Conservation (phyloP, 2,113 vertebrate genomes). For the Podilymbus podiceps region DNA sequence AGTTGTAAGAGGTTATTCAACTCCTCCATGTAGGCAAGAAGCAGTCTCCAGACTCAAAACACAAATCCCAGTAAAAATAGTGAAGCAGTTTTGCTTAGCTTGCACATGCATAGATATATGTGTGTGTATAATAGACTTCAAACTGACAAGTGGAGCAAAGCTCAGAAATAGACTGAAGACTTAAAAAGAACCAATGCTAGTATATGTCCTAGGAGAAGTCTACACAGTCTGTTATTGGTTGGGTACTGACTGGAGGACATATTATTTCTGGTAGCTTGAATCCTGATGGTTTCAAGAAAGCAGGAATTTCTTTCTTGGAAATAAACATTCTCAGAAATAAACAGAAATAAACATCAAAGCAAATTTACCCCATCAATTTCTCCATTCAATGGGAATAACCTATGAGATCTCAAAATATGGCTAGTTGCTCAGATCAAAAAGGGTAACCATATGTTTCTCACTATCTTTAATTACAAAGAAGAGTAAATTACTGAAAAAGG, state of each 20-base stretch:
- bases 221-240: background rate
- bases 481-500: conserved; percentile 31
- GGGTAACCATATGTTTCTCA: conserved; percentile 14
- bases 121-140: background rate
- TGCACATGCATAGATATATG: background rate
- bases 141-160: background rate
- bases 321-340: conserved; percentile 18
- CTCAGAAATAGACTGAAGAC: background rate
- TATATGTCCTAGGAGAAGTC: background rate
- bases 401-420: conserved; percentile 12
- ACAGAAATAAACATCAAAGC: background rate
- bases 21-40: background rate
- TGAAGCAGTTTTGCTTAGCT: background rate
- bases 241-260: background rate
- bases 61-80: background rate
- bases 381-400: background rate
- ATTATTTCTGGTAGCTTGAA: background rate
- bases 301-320: background rate
- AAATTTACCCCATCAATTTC: background rate
- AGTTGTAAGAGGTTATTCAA: background rate
- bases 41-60: background rate
- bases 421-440: background rate
- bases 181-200: background rate
- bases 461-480: conserved; percentile 39
- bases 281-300: background rate